These are phyloP conservation scores for Drosophila prosaltans DNA, from an alignment of 1,140 invertebrate species.

Conservation along the genomic window DNA sequence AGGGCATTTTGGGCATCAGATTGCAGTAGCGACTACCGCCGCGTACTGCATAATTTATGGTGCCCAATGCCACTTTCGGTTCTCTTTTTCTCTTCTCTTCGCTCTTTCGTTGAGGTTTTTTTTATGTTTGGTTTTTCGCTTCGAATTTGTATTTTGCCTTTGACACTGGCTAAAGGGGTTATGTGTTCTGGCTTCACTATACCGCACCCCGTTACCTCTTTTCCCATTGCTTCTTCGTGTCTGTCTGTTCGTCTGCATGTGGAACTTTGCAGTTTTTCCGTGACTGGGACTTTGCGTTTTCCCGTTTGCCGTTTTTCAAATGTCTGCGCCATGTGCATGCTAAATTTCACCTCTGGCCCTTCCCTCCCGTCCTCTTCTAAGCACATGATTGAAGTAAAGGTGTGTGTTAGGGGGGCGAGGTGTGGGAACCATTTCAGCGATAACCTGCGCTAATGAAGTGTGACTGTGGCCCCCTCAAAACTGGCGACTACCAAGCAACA, in stretches of 20 bases:
- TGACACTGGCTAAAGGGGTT: slow-evolving; percentile 71
- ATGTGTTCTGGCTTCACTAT: slow-evolving; percentile 42
- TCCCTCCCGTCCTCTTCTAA: background rate
- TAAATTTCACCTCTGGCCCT: slow-evolving; percentile 45
- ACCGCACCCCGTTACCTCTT: slow-evolving; percentile 8
- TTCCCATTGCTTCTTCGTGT: slow-evolving; percentile 3
- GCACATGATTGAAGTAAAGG: background rate
- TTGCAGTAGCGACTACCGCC: slow-evolving; percentile 69
- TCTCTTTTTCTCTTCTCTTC: background rate
- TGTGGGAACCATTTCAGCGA: slow-evolving; percentile 40
- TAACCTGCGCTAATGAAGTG: slow-evolving; percentile 79
- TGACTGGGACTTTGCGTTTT: slow-evolving; percentile 69
- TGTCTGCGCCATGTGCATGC: slow-evolving; percentile 79
- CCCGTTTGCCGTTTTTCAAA: slow-evolving; percentile 72
- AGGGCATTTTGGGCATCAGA: slow-evolving; percentile 65
- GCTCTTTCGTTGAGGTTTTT: background rate
- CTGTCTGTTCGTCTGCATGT: slow-evolving; percentile 30
- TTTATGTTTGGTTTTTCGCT: slow-evolving; percentile 54
- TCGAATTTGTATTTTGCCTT: slow-evolving; percentile 77
- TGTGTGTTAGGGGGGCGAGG: background rate
- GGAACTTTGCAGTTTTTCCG: slow-evolving; percentile 78
- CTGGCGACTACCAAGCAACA: background rate
- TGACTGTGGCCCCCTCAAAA: slow-evolving; percentile 61
- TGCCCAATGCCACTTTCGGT: slow-evolving; percentile 34
- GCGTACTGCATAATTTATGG: slow-evolving; percentile 78